Evolutionary conservation across 2,113 vertebrate species (phyloP).

Genomic region (Pardalotus punctatus): DNA sequence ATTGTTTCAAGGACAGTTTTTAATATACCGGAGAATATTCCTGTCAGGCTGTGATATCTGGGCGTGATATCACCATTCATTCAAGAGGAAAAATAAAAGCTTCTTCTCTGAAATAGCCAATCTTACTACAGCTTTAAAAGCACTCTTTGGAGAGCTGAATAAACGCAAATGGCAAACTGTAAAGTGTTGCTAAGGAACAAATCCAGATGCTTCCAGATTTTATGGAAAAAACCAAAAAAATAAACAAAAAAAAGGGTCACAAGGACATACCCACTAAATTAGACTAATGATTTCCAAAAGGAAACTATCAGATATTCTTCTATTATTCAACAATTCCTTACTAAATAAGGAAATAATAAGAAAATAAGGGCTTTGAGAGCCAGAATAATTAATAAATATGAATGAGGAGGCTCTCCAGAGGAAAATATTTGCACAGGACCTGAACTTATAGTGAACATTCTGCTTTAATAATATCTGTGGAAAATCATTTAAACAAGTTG

Average conservation of each 20-base stretch:
- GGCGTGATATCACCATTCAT: background rate
- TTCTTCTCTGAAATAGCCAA: background rate
- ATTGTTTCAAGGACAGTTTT: conserved; percentile 9
- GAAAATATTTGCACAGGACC: background rate
- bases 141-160: background rate
- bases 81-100: background rate
- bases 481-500: background rate
- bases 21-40: background rate
- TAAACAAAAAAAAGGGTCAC: background rate
- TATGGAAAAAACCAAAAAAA: background rate
- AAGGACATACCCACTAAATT: background rate
- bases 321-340: background rate
- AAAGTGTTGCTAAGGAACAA: conserved; percentile 47
- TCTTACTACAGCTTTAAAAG: background rate
- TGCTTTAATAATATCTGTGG: background rate
- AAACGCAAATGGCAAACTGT: background rate
- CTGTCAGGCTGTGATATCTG: background rate
- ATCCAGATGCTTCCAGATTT: conserved; percentile 2
- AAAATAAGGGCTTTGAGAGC: background rate
- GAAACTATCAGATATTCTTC: background rate
- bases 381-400: background rate
- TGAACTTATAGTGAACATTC: background rate
- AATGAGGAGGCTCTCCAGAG: background rate
- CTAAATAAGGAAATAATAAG: background rate
- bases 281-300: background rate